Base-by-base conservation (phyloP, 2,113 vertebrate genomes). In the Lamprotornis superbus region DNA sequence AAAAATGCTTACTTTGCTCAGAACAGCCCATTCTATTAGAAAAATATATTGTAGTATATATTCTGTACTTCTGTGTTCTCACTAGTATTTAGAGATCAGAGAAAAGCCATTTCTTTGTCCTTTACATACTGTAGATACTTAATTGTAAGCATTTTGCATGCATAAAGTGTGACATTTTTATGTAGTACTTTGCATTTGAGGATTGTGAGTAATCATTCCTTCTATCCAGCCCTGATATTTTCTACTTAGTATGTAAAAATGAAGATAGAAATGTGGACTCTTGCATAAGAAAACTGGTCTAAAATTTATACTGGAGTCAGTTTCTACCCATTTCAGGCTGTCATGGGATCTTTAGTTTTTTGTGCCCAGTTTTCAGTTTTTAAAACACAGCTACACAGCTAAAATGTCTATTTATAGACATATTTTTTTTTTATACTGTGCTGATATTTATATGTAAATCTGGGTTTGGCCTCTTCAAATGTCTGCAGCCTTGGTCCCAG, bases 311-410 rank as follows among this genome's bases (percentile, higher is more conserved):
- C 27, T 61, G 37, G 9, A 4, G 7, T 69, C 28, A 24, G 1
- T 64, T 87, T 68, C 46, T 78, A 20, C 16, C 7, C 21, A 4
- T 20, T 16, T 57, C 28, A 64, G 53, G 9, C 15, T 82, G 84
- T 67, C 27, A 8, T 35, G 33, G 35, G 15, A 37, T 63, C 13
- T 93, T 86, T 37, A 19, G 30, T 87, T 74, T 71, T 15, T 86
- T 31, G 9, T 78, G 15, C 11, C 1, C 2, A 1, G 8, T 53
- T 84, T 65, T 23, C n/a, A 35, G 3, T 40, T 5, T 2, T 2
- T 76, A 78, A 90, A 95, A 47, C 4, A 7, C 33, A 39, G 40
- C 15, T 59, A 47, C 4, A 7, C 33, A 39, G 40, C 15, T 59
- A 16, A 50, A 64, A 25, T 7, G 10, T 49, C 15, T 31, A 1